Evolutionary conservation across 2,888 invertebrate genomes (phyloP).

Genomic region (Eulithis testata): DNA sequence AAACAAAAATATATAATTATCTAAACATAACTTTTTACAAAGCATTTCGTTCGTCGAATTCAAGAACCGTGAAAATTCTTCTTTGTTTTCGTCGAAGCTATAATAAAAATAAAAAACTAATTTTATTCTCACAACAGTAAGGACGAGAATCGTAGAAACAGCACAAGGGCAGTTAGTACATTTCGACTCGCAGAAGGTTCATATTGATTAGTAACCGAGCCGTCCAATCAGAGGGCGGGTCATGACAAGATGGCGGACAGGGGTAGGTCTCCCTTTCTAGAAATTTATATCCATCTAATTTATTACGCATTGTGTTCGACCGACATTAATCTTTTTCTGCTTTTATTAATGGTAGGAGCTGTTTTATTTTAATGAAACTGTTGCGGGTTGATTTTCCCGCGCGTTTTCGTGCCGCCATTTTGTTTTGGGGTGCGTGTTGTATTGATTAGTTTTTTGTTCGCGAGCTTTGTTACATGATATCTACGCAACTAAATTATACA

Average conservation of each 20-base stretch:
- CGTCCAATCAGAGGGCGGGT: slow-evolving; percentile 67
- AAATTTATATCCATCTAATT: slow-evolving; percentile 76
- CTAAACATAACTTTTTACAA: no score
- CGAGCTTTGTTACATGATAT: slow-evolving; percentile 11
- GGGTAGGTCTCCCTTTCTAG: slow-evolving; percentile 68
- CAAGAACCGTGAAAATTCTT: background rate
- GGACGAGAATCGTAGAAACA: slow-evolving; percentile 27
- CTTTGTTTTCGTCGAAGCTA: background rate
- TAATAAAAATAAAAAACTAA: background rate
- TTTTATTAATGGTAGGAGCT: slow-evolving; percentile 77
- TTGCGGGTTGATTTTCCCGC: slow-evolving; percentile 58
- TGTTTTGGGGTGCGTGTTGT: slow-evolving; percentile 47
- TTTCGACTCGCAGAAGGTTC: slow-evolving; percentile 31
- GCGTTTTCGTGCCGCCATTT: slow-evolving; percentile 67
- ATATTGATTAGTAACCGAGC: slow-evolving; percentile 75
- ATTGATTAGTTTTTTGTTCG: slow-evolving; percentile 35
- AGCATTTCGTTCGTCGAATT: slow-evolving; percentile 8
- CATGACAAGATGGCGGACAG: slow-evolving; percentile 70
- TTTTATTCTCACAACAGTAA: slow-evolving; percentile 20
- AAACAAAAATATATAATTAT: no score
- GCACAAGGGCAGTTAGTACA: slow-evolving; percentile 28
- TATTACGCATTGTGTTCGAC: slow-evolving; percentile 78
- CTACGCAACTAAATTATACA: background rate
- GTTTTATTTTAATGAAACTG: slow-evolving; percentile 82
- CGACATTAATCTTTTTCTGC: slow-evolving; percentile 82